Evolutionary conservation across 2,888 invertebrate species (phyloP).

Genomic region (Eilema griseolum): DNA sequence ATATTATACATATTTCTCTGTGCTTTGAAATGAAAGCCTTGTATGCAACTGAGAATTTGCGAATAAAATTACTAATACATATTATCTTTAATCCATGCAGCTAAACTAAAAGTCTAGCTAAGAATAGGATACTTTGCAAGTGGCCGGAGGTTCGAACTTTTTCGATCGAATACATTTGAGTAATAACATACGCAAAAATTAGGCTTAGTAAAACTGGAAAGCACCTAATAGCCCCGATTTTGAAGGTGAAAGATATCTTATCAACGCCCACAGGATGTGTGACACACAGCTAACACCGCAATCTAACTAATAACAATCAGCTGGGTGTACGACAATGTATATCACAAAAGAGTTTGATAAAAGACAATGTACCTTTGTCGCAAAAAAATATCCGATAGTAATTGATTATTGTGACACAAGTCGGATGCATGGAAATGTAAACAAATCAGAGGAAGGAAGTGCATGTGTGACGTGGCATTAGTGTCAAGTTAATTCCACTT

Average conservation of each 20-base stretch:
- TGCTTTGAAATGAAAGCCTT: too few species aligned
- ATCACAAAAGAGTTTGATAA: slow-evolving; percentile 6
- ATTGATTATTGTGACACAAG: background rate
- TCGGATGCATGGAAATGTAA: background rate
- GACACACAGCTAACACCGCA: slow-evolving; percentile 9
- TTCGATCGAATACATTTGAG: too few species aligned
- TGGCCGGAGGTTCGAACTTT: too few species aligned
- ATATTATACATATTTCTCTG: too few species aligned
- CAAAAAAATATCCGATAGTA: background rate
- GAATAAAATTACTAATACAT: too few species aligned
- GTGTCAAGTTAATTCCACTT: too few species aligned
- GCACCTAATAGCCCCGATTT: slow-evolving; percentile 10
- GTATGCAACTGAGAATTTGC: too few species aligned
- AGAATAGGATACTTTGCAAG: too few species aligned
- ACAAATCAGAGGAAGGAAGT: background rate
- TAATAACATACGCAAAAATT: background rate
- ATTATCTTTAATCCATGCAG: too few species aligned
- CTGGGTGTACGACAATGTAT: slow-evolving; percentile 13
- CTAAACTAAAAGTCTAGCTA: too few species aligned
- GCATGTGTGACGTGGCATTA: background rate
- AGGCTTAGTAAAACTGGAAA: slow-evolving; percentile 9
- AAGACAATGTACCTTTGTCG: background rate
- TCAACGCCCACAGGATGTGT: slow-evolving; percentile 19
- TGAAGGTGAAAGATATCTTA: slow-evolving; percentile 16
- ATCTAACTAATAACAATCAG: slow-evolving; percentile 22